Evolutionary conservation across 1,140 invertebrate genomes (phyloP).

Genomic region (Harlomillsia oculata): DNA sequence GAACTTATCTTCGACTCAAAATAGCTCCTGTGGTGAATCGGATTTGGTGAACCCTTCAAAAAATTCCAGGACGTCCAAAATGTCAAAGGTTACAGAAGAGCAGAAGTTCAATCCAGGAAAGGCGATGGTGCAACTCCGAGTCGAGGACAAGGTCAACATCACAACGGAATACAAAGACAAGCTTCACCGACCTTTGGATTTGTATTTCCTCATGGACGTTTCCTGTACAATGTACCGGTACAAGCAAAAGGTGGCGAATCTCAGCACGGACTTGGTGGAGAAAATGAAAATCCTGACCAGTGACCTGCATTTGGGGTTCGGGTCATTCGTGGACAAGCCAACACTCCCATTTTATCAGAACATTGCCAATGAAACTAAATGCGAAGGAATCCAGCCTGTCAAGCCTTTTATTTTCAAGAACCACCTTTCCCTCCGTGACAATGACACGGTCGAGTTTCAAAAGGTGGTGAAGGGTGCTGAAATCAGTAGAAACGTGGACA

Average conservation of each 20-base stretch:
- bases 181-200: constrained; percentile 3
- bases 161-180: too few species aligned
- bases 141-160: too few species aligned
- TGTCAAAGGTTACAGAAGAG: too few species aligned
- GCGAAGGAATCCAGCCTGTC: background rate
- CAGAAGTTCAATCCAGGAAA: too few species aligned
- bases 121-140: too few species aligned
- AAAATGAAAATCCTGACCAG: background rate
- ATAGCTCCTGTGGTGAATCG: too few species aligned
- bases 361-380: too few species aligned
- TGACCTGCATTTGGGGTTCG: background rate
- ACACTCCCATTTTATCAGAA: background rate
- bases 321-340: constrained; percentile 1
- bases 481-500: background rate
- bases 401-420: constrained; percentile 5
- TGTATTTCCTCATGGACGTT: constrained; percentile 1
- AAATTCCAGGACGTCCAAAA: too few species aligned
- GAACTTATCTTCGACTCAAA: too few species aligned
- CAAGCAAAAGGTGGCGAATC: background rate
- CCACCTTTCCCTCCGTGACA: background rate
- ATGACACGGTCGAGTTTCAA: background rate
- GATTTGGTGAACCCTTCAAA: too few species aligned
- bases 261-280: background rate
- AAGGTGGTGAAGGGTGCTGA: background rate
- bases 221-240: background rate